Evolutionary conservation across 1,140 invertebrate genomes (phyloP), one percentile per base, ranked within the genome.

Genomic region (Pseudoatta argentina): DNA sequence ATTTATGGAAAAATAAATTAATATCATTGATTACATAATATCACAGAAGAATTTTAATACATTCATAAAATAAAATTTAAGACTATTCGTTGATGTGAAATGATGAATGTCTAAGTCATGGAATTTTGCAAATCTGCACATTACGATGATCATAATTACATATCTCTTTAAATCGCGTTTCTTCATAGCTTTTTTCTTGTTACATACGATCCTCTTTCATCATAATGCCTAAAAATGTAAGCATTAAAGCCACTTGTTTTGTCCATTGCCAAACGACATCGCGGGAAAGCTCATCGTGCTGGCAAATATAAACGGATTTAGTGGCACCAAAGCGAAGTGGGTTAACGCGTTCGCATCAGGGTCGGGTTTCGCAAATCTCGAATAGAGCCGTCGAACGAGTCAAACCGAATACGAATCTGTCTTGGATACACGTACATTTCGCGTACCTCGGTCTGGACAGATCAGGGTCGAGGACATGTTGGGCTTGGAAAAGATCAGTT

Each of bases 261-360:
- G 27, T 24, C 1, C 39, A 39, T 57, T 39, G 27, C 55, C 57
- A 48, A 83, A 83, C 24, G 27, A 4, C 21, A 24, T 16, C 55
- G 30, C 21, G n/a, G 24, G 59, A 83, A 66, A 75, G 14, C 44
- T n/a, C 24, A 18, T 55, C 18, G 34, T 12, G 44, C 7, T 8
- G 24, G 3, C 24, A 63, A 30, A 69, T 51, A 59, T 73, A 73
- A 51, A 48, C 12, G 14, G 44, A 75, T 77, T 88, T 75, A 79
- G 66, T 48, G 39, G 24, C 53, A 53, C 3, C 4, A 2, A 16
- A 44, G 64, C 21, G 5, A 90, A 79, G 55, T 90, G 59, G 89
- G 89, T 89, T 89, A 90, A 90, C 51, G 53, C 24, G 16, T 27
- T 55, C 12, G 39, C n/a, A 82, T 14, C 51, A 69, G 48, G 53